phyloP scores from a whole-genome alignment of 2,113 vertebrate species.

The Ammospiza caudacuta region DNA sequence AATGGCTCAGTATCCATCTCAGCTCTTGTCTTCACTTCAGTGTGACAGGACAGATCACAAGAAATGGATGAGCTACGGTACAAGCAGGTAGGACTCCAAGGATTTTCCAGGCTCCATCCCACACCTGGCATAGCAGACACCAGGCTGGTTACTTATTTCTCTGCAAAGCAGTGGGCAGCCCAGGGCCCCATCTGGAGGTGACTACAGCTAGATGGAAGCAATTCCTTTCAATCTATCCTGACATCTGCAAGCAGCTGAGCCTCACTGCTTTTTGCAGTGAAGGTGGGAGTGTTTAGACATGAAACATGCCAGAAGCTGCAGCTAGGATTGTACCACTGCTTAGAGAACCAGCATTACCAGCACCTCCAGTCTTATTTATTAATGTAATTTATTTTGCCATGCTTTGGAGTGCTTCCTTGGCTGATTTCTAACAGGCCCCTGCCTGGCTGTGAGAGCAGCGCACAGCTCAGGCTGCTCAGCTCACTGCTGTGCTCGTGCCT shows the following conservation, averaged over 20 bases:
- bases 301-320: not conserved
- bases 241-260: not conserved
- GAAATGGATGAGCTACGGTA: not conserved
- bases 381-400: not conserved
- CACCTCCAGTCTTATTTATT: not conserved
- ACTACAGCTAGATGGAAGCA: not conserved
- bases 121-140: not conserved
- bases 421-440: not conserved
- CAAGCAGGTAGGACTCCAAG: not conserved
- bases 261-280: not conserved
- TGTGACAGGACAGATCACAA: not conserved
- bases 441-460: not conserved
- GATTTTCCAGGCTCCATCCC: not conserved
- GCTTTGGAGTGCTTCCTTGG: not conserved
- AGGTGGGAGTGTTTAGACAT: not conserved
- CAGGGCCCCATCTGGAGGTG: not conserved
- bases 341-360: not conserved
- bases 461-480: fast-evolving
- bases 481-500: not conserved
- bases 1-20: not conserved
- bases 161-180: not conserved
- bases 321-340: not conserved
- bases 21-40: not conserved
- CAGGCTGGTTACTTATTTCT: not conserved
- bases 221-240: not conserved